phyloP scores from a whole-genome alignment of 2,888 invertebrate genomes.

The Desoria tigrina region DNA sequence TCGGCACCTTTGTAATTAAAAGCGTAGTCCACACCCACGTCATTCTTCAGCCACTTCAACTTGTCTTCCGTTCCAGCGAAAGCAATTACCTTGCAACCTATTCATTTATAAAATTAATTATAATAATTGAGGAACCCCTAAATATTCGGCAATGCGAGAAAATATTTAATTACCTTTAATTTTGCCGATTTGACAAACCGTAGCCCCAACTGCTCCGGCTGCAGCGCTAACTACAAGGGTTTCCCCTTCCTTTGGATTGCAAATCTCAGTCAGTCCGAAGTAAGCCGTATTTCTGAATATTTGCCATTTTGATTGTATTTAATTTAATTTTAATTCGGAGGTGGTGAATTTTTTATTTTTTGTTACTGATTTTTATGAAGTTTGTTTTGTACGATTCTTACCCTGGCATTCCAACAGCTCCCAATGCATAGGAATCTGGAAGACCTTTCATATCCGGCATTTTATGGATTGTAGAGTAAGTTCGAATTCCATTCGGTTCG shows the following conservation, averaged over 20 bases:
- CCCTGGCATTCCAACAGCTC: constrained; percentile 18
- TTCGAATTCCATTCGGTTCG: constrained; percentile 6
- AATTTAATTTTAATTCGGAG: too few relatives aligned
- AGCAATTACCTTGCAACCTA: constrained; percentile 69
- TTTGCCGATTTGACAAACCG: constrained; percentile 77
- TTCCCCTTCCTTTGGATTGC: constrained; percentile 70
- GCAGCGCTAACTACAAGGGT: constrained; percentile 72
- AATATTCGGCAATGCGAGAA: too few relatives aligned
- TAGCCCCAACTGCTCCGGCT: constrained; percentile 76
- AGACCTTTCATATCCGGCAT: constrained; percentile 32
- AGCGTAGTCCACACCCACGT: constrained; percentile 68
- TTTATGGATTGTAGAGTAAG: constrained; percentile 22
- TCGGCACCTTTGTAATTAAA: constrained; percentile 71
- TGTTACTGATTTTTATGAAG: too few relatives aligned
- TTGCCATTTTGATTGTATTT: too few relatives aligned
- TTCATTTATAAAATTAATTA: neutral
- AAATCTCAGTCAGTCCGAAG: constrained; percentile 71
- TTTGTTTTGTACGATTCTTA: too few relatives aligned
- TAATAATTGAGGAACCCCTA: too few relatives aligned
- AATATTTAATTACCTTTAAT: constrained; percentile 60
- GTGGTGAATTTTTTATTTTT: too few relatives aligned
- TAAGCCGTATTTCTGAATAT: constrained; percentile 69
- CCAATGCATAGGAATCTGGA: constrained; percentile 23
- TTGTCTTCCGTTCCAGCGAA: constrained; percentile 72
- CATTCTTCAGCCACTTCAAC: constrained; percentile 67